Percentiles rank a stretch among this genome's conserved stretches.
These are phyloP conservation scores for Lithophane socia DNA, from an alignment of 2,888 invertebrate species.

Conservation along the genomic window DNA sequence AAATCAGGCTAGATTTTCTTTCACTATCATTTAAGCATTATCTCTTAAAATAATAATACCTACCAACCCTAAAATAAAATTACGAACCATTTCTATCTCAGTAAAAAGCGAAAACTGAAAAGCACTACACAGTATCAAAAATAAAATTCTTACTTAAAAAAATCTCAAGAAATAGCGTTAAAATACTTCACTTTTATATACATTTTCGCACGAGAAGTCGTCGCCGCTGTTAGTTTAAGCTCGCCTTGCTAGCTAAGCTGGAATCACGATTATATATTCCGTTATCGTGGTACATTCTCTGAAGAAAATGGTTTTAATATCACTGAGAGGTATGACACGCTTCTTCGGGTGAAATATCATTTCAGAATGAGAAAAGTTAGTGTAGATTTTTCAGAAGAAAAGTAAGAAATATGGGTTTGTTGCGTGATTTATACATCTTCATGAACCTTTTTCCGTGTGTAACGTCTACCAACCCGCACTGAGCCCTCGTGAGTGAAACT, in stretches of 20 bases:
- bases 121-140: not conserved
- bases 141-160: not conserved
- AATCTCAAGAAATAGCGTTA: not conserved
- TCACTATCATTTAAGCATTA: no score
- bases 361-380: not conserved
- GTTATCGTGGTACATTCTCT: conserved; percentile 4
- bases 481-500: not conserved
- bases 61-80: no score
- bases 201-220: not conserved
- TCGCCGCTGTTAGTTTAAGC: not conserved
- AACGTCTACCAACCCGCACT: no score
- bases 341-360: not conserved
- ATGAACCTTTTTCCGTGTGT: no score
- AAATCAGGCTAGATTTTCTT: not conserved
- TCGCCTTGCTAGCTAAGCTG: conserved; percentile 19
- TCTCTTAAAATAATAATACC: not conserved
- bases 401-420: not conserved
- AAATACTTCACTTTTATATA: not conserved
- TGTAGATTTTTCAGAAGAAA: not conserved
- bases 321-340: not conserved
- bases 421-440: not conserved
- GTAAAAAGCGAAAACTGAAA: not conserved
- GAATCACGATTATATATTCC: conserved; percentile 11
- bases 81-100: not conserved
- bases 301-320: conserved; percentile 15